Evolutionary conservation across 2,797 vertebrate genomes (phyloP).

Genomic region (Remorina albescens): DNA sequence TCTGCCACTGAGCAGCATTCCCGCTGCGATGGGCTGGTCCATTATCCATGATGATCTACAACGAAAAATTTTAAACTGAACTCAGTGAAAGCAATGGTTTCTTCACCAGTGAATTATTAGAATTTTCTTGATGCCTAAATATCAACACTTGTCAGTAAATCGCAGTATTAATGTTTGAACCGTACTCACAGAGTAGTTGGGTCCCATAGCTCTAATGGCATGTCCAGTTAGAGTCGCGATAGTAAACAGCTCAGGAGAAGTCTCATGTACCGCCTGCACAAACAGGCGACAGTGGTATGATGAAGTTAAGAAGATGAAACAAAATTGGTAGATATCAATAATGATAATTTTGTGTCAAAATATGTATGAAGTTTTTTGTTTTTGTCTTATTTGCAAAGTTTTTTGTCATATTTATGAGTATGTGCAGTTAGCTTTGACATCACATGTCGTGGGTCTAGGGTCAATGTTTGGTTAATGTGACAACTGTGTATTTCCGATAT

Average conservation of each 20-base stretch:
- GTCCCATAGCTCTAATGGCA: conserved; percentile 88
- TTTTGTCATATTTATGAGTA: too few relatives aligned
- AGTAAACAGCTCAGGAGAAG: conserved; percentile 84
- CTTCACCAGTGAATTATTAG: background rate
- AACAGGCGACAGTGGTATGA: background rate
- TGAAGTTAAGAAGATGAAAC: background rate
- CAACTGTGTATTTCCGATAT: too few relatives aligned
- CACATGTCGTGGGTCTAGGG: too few relatives aligned
- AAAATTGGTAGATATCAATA: background rate
- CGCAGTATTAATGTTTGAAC: background rate
- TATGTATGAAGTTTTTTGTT: too few relatives aligned
- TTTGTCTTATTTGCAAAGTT: too few relatives aligned
- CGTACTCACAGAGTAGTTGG: conserved; percentile 86
- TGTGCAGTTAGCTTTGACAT: too few relatives aligned
- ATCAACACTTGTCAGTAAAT: background rate
- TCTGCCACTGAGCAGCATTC: conserved; percentile 84
- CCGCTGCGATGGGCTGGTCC: conserved; percentile 78
- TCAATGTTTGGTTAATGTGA: too few relatives aligned
- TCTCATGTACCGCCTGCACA: conserved; percentile 78
- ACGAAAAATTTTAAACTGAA: conserved; percentile 9
- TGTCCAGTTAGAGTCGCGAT: conserved; percentile 89
- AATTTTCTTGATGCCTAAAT: background rate
- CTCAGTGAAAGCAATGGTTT: background rate
- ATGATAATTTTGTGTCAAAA: too few relatives aligned
- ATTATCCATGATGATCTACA: conserved; percentile 89